phyloP scores from a whole-genome alignment of 2,113 vertebrate genomes.

The Silurus glanis region DNA sequence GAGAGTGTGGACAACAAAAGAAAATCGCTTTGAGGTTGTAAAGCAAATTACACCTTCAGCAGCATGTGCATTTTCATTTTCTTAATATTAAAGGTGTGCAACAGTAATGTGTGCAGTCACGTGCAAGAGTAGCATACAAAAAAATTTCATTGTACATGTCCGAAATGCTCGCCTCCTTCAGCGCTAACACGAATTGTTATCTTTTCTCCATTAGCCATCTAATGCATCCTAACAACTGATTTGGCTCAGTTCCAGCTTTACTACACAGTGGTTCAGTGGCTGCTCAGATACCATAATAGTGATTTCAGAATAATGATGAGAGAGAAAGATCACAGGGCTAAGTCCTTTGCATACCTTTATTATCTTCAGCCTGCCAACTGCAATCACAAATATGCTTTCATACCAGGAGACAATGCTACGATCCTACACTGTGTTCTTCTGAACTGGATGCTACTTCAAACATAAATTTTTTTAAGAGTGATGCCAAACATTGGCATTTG shows the following conservation, averaged over 20 bases:
- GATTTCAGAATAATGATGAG: conserved; percentile 14
- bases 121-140: neutral
- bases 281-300: conserved; percentile 7
- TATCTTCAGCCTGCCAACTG: neutral
- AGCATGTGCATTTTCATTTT: neutral
- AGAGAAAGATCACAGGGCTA: conserved; percentile 30
- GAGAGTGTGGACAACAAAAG: neutral
- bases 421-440: no score
- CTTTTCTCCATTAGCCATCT: conserved; percentile 6
- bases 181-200: neutral
- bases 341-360: neutral
- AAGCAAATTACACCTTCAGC: neutral
- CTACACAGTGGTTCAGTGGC: conserved; percentile 2
- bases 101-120: neutral
- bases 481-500: no score
- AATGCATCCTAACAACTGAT: conserved; percentile 22
- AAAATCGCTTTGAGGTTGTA: neutral
- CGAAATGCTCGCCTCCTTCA: neutral
- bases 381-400: neutral
- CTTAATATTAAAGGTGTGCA: no score
- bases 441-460: no score
- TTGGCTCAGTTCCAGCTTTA: conserved; percentile 5
- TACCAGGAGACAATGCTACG: no score
- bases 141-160: neutral
- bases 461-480: no score